phyloP scores from a whole-genome alignment of 2,888 invertebrate genomes.

The Amaurobius ferox region DNA sequence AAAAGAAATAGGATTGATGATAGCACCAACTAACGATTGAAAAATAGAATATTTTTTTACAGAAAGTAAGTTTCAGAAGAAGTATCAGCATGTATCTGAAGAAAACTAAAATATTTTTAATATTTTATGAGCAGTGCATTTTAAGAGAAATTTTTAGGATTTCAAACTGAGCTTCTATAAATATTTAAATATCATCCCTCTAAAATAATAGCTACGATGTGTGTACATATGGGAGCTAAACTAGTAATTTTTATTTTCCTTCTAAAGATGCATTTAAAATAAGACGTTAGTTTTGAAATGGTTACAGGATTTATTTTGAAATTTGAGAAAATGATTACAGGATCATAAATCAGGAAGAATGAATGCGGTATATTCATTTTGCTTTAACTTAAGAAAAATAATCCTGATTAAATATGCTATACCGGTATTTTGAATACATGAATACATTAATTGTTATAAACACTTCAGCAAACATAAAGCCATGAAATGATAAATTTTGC shows the following conservation, averaged over 20 bases:
- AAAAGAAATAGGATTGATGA: constrained; percentile 33
- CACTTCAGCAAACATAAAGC: too few relatives aligned
- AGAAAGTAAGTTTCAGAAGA: constrained; percentile 31
- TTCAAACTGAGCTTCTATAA: constrained; percentile 25
- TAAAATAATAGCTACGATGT: constrained; percentile 39
- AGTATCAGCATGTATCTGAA: constrained; percentile 4
- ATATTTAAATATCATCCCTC: constrained; percentile 51
- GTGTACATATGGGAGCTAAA: constrained; percentile 28
- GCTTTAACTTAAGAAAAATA: too few relatives aligned
- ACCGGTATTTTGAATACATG: too few relatives aligned
- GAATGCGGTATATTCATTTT: too few relatives aligned
- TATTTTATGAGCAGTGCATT: constrained; percentile 44
- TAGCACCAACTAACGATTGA: constrained; percentile 28
- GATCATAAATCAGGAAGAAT: too few relatives aligned
- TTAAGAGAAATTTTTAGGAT: constrained; percentile 30
- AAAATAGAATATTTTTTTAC: constrained; percentile 50
- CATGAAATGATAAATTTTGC: too few relatives aligned
- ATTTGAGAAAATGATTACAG: too few relatives aligned
- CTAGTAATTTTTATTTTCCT: background rate
- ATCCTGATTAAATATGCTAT: too few relatives aligned
- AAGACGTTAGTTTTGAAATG: too few relatives aligned
- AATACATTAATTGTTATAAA: too few relatives aligned
- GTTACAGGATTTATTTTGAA: too few relatives aligned
- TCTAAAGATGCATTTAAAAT: background rate
- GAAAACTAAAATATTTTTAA: constrained; percentile 43